phyloP scores from a whole-genome alignment of 2,113 vertebrate genomes.

The Opisthocomus hoazin region DNA sequence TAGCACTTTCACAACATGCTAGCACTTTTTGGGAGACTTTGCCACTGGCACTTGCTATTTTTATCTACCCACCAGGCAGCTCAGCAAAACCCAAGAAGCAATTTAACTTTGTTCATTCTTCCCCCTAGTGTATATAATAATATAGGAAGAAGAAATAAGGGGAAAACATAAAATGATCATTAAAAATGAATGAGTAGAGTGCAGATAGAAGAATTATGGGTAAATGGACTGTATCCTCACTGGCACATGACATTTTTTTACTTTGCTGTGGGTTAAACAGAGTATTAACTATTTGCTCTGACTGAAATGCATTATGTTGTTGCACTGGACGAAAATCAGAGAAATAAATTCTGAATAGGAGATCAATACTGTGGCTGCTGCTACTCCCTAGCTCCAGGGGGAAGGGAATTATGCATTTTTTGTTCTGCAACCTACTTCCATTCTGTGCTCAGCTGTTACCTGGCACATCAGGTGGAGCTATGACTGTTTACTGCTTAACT shows the following conservation, averaged over 20 bases:
- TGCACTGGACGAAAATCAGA: not conserved
- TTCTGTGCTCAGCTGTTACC: not conserved
- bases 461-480: not conserved
- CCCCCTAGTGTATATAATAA: constrained; percentile 27
- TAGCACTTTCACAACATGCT: constrained; percentile 21
- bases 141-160: constrained; percentile 21
- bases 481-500: not conserved
- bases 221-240: not conserved
- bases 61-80: constrained; percentile 58
- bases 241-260: not conserved
- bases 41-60: constrained; percentile 63
- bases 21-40: constrained; percentile 46
- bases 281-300: constrained; percentile 24
- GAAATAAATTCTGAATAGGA: not conserved
- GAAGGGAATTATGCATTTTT: not conserved
- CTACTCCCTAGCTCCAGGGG: not conserved
- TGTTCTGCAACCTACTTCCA: not conserved
- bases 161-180: constrained; percentile 42
- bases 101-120: constrained; percentile 53
- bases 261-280: constrained; percentile 4
- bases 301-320: not conserved
- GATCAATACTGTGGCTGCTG: not conserved
- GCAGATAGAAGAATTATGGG: not conserved
- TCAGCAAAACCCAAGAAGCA: constrained; percentile 60
- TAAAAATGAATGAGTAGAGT: constrained; percentile 41